Evolutionary conservation across 2,113 vertebrate genomes (phyloP).

Genomic region (Bubo scandiacus): DNA sequence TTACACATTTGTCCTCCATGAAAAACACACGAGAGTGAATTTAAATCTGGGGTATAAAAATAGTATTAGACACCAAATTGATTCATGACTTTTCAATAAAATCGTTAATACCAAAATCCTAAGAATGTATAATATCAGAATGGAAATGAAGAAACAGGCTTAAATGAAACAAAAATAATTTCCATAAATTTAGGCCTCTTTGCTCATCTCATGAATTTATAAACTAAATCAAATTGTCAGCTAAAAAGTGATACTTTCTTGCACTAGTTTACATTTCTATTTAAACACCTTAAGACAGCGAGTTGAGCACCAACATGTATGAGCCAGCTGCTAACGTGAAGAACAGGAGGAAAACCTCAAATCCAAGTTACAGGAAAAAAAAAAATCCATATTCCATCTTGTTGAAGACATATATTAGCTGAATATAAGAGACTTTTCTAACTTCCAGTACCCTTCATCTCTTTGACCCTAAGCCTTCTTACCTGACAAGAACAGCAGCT

Average conservation of each 20-base stretch:
- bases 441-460: neutral
- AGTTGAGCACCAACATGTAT: neutral
- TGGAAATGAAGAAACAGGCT: neutral
- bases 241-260: neutral
- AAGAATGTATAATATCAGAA: neutral
- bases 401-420: neutral
- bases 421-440: neutral
- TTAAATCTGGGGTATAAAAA: neutral
- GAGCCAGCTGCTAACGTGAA: neutral
- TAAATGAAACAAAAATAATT: neutral
- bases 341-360: neutral
- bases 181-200: neutral
- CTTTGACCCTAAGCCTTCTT: neutral
- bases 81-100: conserved; percentile 2
- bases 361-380: neutral
- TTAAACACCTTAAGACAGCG: neutral
- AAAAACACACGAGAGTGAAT: neutral
- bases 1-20: neutral
- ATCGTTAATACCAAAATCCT: neutral
- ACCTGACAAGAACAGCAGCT: neutral
- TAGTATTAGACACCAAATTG: neutral
- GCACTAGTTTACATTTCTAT: neutral
- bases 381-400: neutral
- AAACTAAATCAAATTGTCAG: neutral
- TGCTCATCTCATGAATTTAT: neutral